phyloP scores from a whole-genome alignment of 2,888 invertebrate species.

The Onthophagus sagittarius region DNA sequence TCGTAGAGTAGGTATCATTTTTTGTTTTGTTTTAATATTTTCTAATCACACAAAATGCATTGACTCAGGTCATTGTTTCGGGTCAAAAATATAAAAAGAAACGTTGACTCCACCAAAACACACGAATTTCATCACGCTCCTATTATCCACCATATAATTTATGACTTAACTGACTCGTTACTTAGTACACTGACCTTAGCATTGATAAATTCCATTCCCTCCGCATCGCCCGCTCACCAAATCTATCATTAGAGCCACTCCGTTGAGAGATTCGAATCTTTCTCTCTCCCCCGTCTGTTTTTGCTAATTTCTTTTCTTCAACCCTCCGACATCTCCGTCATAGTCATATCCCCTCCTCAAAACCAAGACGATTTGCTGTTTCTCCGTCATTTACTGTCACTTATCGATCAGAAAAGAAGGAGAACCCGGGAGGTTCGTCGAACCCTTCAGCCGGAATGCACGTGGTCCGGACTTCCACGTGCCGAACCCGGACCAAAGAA shows the following conservation, averaged over 20 bases:
- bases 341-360: background rate
- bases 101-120: background rate
- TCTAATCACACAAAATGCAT: background rate
- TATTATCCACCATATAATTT: background rate
- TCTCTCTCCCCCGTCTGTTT: background rate
- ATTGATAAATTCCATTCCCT: background rate
- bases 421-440: conserved; percentile 30
- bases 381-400: background rate
- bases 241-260: background rate
- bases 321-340: background rate
- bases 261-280: background rate
- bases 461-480: conserved; percentile 40
- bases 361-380: background rate
- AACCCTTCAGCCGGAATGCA: conserved; percentile 30
- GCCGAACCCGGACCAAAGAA: conserved; percentile 40
- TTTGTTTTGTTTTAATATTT: no score
- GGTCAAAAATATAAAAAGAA: background rate
- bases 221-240: background rate
- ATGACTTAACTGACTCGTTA: background rate
- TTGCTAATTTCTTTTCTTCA: background rate
- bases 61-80: background rate
- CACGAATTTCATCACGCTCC: background rate
- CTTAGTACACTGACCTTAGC: background rate
- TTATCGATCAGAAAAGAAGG: conserved; percentile 11
- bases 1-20: no score